Evolutionary conservation across 2,797 vertebrate species (phyloP), one percentile per base, ranked within the genome.

Genomic region (Arctocebus calabarensis): DNA sequence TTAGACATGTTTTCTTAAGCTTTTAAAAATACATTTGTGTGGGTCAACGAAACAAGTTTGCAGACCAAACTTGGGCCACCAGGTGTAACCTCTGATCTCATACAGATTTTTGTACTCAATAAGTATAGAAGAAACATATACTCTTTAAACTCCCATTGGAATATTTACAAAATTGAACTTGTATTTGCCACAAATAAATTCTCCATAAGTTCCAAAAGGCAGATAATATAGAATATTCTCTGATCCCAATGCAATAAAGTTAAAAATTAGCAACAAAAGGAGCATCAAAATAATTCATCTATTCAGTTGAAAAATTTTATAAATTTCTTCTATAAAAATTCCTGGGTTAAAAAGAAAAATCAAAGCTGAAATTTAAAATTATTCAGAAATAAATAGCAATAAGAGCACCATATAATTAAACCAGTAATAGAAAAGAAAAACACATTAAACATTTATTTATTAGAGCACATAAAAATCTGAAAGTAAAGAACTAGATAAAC

Each of bases 321-420:
- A 82, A 94, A 34, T 79, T 3, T 55, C 57, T 94, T 52, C 68
- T 52, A 95, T 93, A 71, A 71, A 48, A 95, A 88, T 14, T 68
- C 20, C 1, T 68, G 14, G 57, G 13, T 94, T 88, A 95, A 70
- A 84, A 75, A 75, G 62, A 87, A 90, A 92, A 90, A 62, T 68
- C 84, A 81, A 91, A 84, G 32, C 11, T 73, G 20, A 96, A 85
- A 90, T 79, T 25, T 84, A 85, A 64, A 90, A 82, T 77, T 87
- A 79, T 77, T 86, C 40, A 62, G 34, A 75, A 88, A 71, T 71
- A 40, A 88, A 22, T 13, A 93, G 62, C 43, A 96, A 40, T 84
- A 93, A 83, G 52, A 93, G 29, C 0, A 13, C 2, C 4, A 27
- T 81, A 59, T 23, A 79, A 89, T 73, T 75, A 94, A 89, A 62